Evolutionary conservation across 2,797 vertebrate genomes (phyloP), one percentile per base, ranked within the genome.

Genomic region (Propithecus deckenii): DNA sequence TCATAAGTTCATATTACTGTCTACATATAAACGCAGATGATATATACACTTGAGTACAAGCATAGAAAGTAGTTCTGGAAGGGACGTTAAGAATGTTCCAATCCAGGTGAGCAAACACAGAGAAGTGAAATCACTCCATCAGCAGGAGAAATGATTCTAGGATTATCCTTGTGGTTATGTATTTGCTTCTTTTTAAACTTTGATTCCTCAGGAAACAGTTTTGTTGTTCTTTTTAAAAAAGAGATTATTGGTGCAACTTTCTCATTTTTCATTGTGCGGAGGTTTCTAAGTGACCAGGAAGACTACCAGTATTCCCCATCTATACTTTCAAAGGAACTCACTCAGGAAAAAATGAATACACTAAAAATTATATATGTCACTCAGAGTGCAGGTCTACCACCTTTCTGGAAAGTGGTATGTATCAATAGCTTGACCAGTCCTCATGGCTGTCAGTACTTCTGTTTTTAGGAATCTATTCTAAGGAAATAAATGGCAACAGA

Each of bases 1-100:
- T 30, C 14, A 96, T 63, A 94, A 93, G 10, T 55, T 94, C 59
- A 96, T 67, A 72, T 97, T 93, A 95, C 43, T 59, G 35, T 86
- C 59, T 72, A 13, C 35, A 72, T 72, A 46, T 38, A 76, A 83
- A 93, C 15, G 71, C 3, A 71, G 75, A 48, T 23, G 28, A 57
- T 43, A 2, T 10, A 22, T 22, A 50, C 22, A 35, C n/a, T 79
- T 61, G 46, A 46, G 28, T 46, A 28, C 32, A 69, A 87, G 69
- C 12, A 15, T 2, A 32, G n/a, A 32, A 46, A 76, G 13, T 71
- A 57, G 43, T 52, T 67, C 43, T 30, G 43, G 43, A 84, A 80
- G 22, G 9, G 23, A 69, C 1, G 25, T 15, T 46, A 52, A 17
- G 78, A 61, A 28, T 30, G 59, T 50, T 72, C 35, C 20, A 57